Conservation (phyloP, 2,113 vertebrate genomes). For the Engystomops pustulosus region DNA sequence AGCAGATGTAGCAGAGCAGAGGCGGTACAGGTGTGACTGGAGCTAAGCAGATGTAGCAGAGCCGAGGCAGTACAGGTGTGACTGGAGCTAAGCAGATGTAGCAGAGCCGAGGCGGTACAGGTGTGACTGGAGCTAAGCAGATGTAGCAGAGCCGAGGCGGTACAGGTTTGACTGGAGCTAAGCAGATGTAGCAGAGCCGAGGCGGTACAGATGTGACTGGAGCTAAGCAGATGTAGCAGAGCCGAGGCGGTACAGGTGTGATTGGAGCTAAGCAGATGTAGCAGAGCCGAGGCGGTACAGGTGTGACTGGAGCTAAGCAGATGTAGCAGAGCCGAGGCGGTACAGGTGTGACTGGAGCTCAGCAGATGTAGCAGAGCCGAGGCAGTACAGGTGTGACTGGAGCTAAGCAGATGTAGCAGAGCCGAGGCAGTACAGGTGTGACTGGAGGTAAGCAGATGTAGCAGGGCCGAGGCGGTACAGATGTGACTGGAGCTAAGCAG, state of each 20-base stretch:
- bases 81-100: neutral
- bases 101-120: neutral
- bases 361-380: neutral
- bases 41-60: neutral
- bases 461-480: neutral
- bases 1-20: neutral
- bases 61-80: neutral
- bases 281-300: neutral
- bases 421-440: too few relatives aligned
- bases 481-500: too few relatives aligned
- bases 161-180: neutral
- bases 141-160: neutral
- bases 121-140: neutral
- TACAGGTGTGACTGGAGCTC: neutral
- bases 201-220: too few relatives aligned
- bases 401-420: neutral
- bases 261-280: neutral
- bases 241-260: neutral
- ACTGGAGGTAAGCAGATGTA: too few relatives aligned
- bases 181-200: neutral
- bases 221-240: neutral
- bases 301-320: too few relatives aligned
- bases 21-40: neutral
- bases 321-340: neutral
- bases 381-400: neutral